Base-by-base conservation (phyloP, 2,113 vertebrate genomes). In the Sigmodon hispidus region DNA sequence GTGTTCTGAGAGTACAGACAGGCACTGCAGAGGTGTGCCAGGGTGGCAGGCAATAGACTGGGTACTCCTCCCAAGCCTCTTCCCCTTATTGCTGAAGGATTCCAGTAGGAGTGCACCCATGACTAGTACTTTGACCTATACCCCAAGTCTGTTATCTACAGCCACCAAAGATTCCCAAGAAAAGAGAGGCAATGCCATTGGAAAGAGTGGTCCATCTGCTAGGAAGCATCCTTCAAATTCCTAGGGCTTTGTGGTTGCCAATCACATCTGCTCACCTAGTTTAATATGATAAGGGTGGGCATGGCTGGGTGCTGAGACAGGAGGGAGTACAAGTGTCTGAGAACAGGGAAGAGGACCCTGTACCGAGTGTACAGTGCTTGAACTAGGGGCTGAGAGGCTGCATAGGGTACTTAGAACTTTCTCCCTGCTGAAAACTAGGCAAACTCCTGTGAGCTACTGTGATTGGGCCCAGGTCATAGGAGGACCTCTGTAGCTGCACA, bases 31-130 rank as follows among this genome's bases (percentile, higher is more conserved):
- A 77, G n/a, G 40, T 7, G 0, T 88, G 85, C 29, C 15, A 1
- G 10, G 34, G 26, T 22, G 1, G n/a, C n/a, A n/a, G 3, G 63
- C 12, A 7, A 34, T 7, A 13, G 9, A 87, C 48, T 4, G 2
- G 48, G 50, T 31, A 19, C n/a, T 72, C 10, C 50, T 26, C 16
- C 8, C 16, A 55, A 84, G 24, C 55, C 61, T 48, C 70, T 50
- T 45, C 16, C 55, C 26, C 16, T 77, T 6, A 0, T 9, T 29
- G 34, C 16, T 4, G 21, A 69, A 69, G 22, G 22, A 15, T 1
- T 1, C 48, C 29, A 4, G 2, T 17, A 16, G 21, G 40, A 81
- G 79, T 7, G 4, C 1, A 3, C 34, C 7, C 19, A 59, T 2
- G 3, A 48, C 29, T 12, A 9, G 70, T 1, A 40, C 61, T 79